A percentile compares a stretch with the other conserved stretches of the same genome.
Evolutionary conservation across 2,113 vertebrate genomes (phyloP).

Genomic region (Rousettus leschenaultii): DNA sequence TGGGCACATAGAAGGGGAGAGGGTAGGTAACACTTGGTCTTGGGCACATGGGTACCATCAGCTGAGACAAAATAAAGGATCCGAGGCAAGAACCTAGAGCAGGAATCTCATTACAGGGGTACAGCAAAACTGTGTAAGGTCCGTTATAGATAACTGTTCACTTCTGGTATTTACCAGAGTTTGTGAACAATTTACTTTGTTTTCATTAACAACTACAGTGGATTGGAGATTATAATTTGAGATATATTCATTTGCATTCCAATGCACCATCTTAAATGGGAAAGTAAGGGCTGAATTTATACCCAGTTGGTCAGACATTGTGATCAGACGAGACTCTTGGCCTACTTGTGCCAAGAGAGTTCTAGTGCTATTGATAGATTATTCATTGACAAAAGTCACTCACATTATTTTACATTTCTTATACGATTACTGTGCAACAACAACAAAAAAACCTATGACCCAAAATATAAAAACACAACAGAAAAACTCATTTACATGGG

Average conservation of each 20-base stretch:
- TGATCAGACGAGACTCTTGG: no score
- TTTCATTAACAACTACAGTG: neutral
- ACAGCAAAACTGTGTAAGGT: neutral
- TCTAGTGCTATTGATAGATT: neutral
- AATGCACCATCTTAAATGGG: neutral
- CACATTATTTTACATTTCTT: neutral
- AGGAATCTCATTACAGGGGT: neutral
- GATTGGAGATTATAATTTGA: neutral
- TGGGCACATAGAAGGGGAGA: neutral
- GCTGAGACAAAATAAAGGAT: neutral
- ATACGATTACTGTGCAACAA: neutral
- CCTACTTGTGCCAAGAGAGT: neutral
- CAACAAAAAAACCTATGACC: neutral
- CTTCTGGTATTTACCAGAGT: neutral
- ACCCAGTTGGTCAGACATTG: neutral
- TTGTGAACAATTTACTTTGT: neutral
- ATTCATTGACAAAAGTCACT: neutral
- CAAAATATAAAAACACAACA: neutral
- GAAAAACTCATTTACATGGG: neutral
- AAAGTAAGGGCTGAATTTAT: neutral
- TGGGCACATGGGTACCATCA: neutral
- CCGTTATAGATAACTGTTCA: neutral
- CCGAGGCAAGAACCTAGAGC: neutral
- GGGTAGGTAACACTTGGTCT: neutral
- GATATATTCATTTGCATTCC: neutral